Evolutionary conservation across 1,140 invertebrate species (phyloP), one percentile per base, ranked within the genome.

Genomic region (Caerostris darwini): DNA sequence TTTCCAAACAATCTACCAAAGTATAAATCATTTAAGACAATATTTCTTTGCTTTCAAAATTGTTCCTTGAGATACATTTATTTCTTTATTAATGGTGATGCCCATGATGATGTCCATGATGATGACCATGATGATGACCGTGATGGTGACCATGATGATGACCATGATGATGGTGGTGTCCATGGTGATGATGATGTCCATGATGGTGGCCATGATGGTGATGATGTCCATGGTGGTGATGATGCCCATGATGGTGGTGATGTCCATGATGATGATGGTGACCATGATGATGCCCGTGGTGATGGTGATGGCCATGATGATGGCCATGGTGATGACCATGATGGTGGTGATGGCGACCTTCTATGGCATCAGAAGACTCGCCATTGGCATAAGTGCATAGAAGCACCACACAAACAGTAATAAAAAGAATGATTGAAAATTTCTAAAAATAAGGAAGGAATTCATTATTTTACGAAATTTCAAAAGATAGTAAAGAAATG

Each of bases 81-180:
- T 10, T 50, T 12, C 4, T 59, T 82, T 59, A 59, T 53, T 91
- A 91, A 59, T 91, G 90, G 56, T 91, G 90, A 59, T 91, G 90
- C 0, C 90, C 87, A 56, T 90, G 87, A 19, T 85, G 82, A 56
- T 85, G 82, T 0, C 82, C 85, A 53, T 88, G 85, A 87, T 87
- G 85, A 14, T 87, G 85, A 0, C 85, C 85, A 85, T 85, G 82
- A 57, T 85, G 17, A 8, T 87, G 85, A 61, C 53, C 19, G 17
- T 64, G 85, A 64, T 50, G 58, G 8, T 50, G 14, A 6, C 54
- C 54, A 14, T 85, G 82, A 85, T 85, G 82, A 85, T 85, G 82
- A 12, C 53, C 53, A 50, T 83, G 82, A n/a, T 53, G 6, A 8
- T 87, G 85, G 34, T 89, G 87, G 34, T 90, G 89, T 2, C 19